Percentiles rank a stretch among this genome's conserved stretches.
Conservation (phyloP, 2,888 invertebrate genomes). For the Linnaemya tessellans region DNA sequence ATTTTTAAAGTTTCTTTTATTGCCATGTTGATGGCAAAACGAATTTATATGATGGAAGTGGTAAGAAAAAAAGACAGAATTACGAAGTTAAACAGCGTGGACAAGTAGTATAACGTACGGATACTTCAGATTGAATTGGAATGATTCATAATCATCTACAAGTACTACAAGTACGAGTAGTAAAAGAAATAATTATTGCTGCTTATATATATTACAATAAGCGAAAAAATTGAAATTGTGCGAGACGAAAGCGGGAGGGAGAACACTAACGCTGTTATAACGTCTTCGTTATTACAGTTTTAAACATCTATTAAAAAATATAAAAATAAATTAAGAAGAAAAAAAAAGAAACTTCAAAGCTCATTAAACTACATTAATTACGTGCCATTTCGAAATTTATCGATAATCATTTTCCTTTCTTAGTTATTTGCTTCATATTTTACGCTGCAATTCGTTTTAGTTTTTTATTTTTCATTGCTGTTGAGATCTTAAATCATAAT, state of each 20-base stretch:
- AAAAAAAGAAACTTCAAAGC: conserved; percentile 62
- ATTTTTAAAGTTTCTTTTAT: conserved; percentile 13
- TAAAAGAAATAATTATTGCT: conserved; percentile 62
- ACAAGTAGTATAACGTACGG: conserved; percentile 47
- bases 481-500: conserved; percentile 55
- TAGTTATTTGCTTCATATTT: conserved; percentile 34
- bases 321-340: not conserved
- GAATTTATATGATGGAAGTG: conserved; percentile 36
- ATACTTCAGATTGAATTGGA: conserved; percentile 61
- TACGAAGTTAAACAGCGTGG: conserved; percentile 8
- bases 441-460: conserved; percentile 1
- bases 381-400: conserved; percentile 67
- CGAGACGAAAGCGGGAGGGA: not conserved
- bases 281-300: conserved; percentile 16
- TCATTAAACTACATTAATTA: conserved; percentile 72
- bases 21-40: conserved; percentile 49
- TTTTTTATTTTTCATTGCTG: not conserved
- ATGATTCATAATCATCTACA: conserved; percentile 65
- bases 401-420: conserved; percentile 43
- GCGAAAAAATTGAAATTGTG: not conserved
- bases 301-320: conserved; percentile 40
- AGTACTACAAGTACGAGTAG: conserved; percentile 42
- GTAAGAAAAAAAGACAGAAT: not conserved
- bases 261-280: not conserved
- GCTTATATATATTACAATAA: not conserved